Base-by-base conservation (phyloP, 1,140 invertebrate species). In the Akabosia matsudoensis region DNA sequence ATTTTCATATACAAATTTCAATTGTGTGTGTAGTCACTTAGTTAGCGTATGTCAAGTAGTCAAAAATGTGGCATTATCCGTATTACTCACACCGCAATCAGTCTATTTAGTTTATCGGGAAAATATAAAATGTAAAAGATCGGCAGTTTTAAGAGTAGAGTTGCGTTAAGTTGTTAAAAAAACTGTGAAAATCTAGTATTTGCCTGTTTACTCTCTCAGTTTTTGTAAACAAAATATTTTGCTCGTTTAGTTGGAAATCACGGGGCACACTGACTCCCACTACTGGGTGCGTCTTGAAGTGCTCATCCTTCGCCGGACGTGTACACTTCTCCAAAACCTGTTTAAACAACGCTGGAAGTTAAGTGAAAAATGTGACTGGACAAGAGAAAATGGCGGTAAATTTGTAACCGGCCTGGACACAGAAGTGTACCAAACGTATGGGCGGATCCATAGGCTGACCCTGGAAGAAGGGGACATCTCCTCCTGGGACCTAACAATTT, bases 241-340 rank as follows among this genome's bases (percentile, higher is more conserved):
- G 31, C 31, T 72, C 45, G 33, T 30, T 10, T 30, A 14, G 33
- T 16, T 13, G 16, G 14, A 13, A 33, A 74, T 4, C 22, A 77
- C 74, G 76, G 76, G 76, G 28, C 45, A 77, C 30, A 30, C 73
- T 1, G 51, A 45, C 18, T 74, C 34, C 52, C 76, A 74, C 30
- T 72, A 77, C 61, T 77, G 76, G 76, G 54, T 77, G 7, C 72
- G 76, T 0, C 64, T 77, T 22, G 76, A 77, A 51, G 73, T 77
- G 13, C 37, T 77, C 14, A 74, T 77, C 1, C 45, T 77, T 28
- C 73, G 73, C n/a, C 72, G 76, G 37, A 73, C 73, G 0, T 74
- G 76, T 28, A 72, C 61, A 2, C 37, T 74, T 26, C 45, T 77
- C 1, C 56, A 73, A 16, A 77, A 74, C 24, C 24, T 70, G 16